A percentile compares a stretch with the other conserved stretches of the same genome.
phyloP scores from a whole-genome alignment of 1,140 invertebrate species.

The Temnothorax nylanderi region DNA sequence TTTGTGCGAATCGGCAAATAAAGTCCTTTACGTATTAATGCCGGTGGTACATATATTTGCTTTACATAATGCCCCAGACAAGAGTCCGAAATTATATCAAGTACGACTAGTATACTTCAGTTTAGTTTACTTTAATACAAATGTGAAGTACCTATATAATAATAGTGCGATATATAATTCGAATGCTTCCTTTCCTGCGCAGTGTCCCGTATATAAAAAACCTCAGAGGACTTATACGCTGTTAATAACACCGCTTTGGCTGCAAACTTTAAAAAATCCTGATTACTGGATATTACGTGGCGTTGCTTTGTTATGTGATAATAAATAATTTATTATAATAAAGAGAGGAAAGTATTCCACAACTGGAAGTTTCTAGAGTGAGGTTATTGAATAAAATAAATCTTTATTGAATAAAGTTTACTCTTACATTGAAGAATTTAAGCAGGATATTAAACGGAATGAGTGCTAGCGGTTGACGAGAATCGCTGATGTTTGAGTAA shows the following conservation, averaged over 20 bases:
- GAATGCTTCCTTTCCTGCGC: slow-evolving; percentile 70
- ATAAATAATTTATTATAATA: slow-evolving; percentile 87
- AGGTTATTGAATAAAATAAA: not conserved
- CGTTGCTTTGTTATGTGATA: slow-evolving; percentile 95
- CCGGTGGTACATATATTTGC: slow-evolving; percentile 94
- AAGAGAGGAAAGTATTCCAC: not conserved
- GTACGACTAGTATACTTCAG: slow-evolving; percentile 68
- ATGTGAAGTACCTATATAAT: slow-evolving; percentile 23
- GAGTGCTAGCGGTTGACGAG: not conserved
- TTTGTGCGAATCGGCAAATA: slow-evolving; percentile 92
- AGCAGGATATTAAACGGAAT: not conserved
- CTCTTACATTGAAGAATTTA: not conserved
- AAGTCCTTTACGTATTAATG: slow-evolving; percentile 92
- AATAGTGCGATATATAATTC: slow-evolving; percentile 29
- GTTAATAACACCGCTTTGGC: slow-evolving; percentile 92
- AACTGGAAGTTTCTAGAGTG: not conserved
- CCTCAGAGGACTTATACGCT: slow-evolving; percentile 92
- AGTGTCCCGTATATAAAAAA: slow-evolving; percentile 96
- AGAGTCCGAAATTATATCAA: slow-evolving; percentile 90
- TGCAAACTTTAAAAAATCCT: slow-evolving; percentile 89
- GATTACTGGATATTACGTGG: slow-evolving; percentile 94
- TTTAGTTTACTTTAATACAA: not conserved
- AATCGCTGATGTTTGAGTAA: not conserved
- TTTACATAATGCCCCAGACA: slow-evolving; percentile 89
- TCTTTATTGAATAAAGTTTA: not conserved